phyloP scores from a whole-genome alignment of 2,888 invertebrate genomes.

The Protophormia terraenovae region DNA sequence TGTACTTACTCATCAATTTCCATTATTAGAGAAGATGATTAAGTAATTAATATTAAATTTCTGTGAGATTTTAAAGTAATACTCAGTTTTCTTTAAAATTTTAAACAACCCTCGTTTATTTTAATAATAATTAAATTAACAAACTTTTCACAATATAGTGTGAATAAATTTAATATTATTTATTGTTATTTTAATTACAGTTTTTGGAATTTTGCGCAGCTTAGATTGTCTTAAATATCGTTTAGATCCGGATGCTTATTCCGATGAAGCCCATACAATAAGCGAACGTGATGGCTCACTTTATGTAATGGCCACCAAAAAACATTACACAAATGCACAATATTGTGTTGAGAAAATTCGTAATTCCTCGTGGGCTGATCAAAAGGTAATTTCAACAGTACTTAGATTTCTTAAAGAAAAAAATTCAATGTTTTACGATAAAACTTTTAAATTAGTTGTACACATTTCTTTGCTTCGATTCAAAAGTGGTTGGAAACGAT shows the following conservation, averaged over 20 bases:
- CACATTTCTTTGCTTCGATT: slow-evolving; percentile 79
- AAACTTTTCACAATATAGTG: slow-evolving; percentile 1
- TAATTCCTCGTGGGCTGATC: slow-evolving; percentile 68
- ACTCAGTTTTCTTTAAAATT: no score
- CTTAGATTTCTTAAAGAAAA: background rate
- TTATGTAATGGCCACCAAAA: slow-evolving; percentile 71
- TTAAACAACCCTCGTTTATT: background rate
- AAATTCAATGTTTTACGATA: slow-evolving; percentile 28
- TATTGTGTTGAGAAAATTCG: slow-evolving; percentile 78
- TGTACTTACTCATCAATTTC: no score
- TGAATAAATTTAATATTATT: background rate
- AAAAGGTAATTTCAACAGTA: slow-evolving; percentile 72
- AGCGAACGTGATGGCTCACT: slow-evolving; percentile 77
- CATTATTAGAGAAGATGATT: no score
- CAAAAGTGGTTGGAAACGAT: slow-evolving; percentile 76
- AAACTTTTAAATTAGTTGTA: slow-evolving; percentile 74
- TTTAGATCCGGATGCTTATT: slow-evolving; percentile 74
- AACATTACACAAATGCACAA: slow-evolving; percentile 74
- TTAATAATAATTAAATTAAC: background rate
- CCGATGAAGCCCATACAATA: slow-evolving; percentile 76
- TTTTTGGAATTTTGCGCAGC: slow-evolving; percentile 76
- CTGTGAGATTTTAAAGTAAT: no score
- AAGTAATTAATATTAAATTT: no score
- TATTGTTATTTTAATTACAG: slow-evolving; percentile 69
- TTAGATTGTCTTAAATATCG: slow-evolving; percentile 77